phyloP scores from a whole-genome alignment of 1,140 invertebrate species.

The Drosophila quadrilineata region DNA sequence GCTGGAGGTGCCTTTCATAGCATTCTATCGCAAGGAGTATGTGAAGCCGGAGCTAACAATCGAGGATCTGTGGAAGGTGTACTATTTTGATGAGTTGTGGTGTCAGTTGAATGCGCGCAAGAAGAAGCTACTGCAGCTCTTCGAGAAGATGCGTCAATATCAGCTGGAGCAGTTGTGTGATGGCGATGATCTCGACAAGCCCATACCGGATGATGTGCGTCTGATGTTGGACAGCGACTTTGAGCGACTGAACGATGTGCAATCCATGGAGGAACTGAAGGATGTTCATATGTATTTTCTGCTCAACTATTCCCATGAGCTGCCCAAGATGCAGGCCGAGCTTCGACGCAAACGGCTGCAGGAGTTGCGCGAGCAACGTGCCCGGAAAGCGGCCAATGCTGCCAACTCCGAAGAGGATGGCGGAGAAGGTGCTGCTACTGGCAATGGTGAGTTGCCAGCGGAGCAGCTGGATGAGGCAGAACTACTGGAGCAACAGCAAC shows the following conservation, averaged over 20 bases:
- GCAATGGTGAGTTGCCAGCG: background rate
- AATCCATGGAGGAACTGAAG: constrained; percentile 94
- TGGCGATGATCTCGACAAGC: constrained; percentile 91
- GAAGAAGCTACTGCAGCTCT: constrained; percentile 89
- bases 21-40: constrained; percentile 99
- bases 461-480: constrained; percentile 82
- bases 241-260: constrained; percentile 89
- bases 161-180: constrained; percentile 93
- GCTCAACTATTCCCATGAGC: constrained; percentile 93
- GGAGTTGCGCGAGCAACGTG: constrained; percentile 83
- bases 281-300: constrained; percentile 97
- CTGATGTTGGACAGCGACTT: constrained; percentile 94
- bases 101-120: constrained; percentile 95
- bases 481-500: too few species aligned
- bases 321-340: constrained; percentile 92
- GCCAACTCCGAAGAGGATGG: constrained; percentile 82
- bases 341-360: constrained; percentile 84
- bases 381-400: constrained; percentile 82
- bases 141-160: constrained; percentile 96
- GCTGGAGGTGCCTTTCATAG: constrained; percentile 98
- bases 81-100: constrained; percentile 98
- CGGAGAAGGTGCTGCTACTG: constrained; percentile 81
- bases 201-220: constrained; percentile 90
- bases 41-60: constrained; percentile 96
- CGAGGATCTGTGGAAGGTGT: constrained; percentile 98